Conservation (phyloP, 2,888 invertebrate genomes). For the Acheta domesticus region DNA sequence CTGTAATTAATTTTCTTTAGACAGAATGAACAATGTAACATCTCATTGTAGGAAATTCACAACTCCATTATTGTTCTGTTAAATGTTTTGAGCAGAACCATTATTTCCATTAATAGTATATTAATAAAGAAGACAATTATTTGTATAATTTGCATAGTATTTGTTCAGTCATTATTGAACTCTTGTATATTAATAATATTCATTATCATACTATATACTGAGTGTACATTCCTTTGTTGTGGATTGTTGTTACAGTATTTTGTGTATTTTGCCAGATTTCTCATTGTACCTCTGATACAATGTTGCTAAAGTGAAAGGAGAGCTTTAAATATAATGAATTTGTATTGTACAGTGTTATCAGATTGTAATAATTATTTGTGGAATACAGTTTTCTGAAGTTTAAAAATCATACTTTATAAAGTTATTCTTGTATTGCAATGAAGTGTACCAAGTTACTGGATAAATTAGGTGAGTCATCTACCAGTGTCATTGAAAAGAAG, state of each 20-base stretch:
- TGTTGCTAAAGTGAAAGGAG: background rate
- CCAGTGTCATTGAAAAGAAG: no score
- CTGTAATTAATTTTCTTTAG: background rate
- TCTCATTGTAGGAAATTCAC: no score
- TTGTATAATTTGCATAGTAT: background rate
- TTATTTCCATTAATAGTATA: no score
- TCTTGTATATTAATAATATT: background rate
- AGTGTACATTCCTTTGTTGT: constrained; percentile 4
- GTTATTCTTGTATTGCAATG: no score
- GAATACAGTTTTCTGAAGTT: no score
- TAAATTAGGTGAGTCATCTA: background rate
- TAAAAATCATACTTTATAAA: no score
- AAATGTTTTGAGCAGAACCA: no score
- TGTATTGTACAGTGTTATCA: background rate
- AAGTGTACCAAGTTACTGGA: background rate
- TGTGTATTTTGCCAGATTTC: background rate
- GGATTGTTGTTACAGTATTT: background rate
- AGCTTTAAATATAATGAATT: background rate
- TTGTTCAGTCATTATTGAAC: background rate
- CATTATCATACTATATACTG: background rate
- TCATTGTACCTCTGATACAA: background rate
- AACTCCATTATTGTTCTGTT: no score
- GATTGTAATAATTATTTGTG: background rate
- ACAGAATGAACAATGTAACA: no score
- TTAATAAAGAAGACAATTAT: no score